phyloP scores from a whole-genome alignment of 1,140 invertebrate species.

The Trichomalopsis sarcophagae region DNA sequence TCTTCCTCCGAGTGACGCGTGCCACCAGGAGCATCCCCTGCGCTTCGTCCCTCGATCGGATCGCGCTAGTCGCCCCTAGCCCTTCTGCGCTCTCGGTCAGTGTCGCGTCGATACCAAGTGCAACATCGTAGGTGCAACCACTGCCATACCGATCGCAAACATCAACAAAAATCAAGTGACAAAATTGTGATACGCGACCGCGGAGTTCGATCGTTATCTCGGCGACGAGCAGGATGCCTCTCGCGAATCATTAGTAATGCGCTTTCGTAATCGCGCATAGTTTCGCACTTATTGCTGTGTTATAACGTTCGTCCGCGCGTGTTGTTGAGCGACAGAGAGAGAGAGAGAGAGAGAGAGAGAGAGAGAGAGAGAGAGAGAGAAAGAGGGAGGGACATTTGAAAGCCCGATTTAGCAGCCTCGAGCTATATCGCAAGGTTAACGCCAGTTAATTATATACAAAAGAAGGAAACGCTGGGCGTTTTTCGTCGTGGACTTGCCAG shows the following conservation, averaged over 20 bases:
- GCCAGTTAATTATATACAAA: slow-evolving; percentile 6
- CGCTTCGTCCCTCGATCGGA: background rate
- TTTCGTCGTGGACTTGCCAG: background rate
- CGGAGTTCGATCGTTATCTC: no score
- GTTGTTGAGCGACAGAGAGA: no score
- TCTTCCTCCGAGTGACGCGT: background rate
- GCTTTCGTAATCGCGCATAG: background rate
- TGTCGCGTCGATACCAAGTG: no score
- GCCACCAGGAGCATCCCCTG: background rate
- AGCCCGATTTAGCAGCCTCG: background rate
- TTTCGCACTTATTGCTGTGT: background rate
- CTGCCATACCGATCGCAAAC: no score
- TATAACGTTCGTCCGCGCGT: background rate
- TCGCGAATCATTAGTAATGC: no score
- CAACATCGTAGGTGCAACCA: background rate
- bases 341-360: background rate
- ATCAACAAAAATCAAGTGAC: no score
- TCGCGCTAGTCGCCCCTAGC: background rate
- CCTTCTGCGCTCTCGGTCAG: no score
- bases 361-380: no score
- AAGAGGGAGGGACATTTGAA: slow-evolving; percentile 4
- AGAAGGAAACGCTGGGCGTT: background rate
- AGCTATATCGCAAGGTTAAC: slow-evolving; percentile 26
- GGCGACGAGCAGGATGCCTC: no score
- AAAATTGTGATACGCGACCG: background rate